A percentile compares a stretch with the other conserved stretches of the same genome.
phyloP scores from a whole-genome alignment of 2,888 invertebrate genomes.

The Phengaris arion region DNA sequence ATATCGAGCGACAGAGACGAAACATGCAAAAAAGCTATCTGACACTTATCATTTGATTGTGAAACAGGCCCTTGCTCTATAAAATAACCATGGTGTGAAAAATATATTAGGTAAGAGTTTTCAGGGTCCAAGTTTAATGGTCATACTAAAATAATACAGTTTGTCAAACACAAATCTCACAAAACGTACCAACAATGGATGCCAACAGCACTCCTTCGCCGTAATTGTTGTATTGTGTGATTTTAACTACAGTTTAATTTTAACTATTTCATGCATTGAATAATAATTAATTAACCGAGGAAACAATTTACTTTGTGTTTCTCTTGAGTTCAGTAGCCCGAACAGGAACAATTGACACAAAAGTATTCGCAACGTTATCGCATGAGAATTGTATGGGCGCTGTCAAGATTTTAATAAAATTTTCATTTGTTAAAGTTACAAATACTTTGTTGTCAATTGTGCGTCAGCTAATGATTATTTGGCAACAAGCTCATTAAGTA shows the following conservation, averaged over 20 bases:
- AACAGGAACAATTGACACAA: too few relatives aligned
- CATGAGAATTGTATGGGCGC: too few relatives aligned
- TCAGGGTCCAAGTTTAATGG: not conserved
- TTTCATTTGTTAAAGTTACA: too few relatives aligned
- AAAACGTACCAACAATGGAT: constrained; percentile 8
- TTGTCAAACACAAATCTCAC: constrained; percentile 10
- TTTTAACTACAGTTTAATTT: constrained; percentile 21
- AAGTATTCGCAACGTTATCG: too few relatives aligned
- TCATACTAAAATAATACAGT: constrained; percentile 19
- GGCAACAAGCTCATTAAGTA: too few relatives aligned
- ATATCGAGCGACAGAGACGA: too few relatives aligned
- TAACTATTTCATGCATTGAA: constrained; percentile 16
- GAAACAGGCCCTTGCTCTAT: too few relatives aligned
- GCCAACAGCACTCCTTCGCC: constrained; percentile 17
- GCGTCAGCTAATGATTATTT: not conserved
- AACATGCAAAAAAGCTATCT: too few relatives aligned
- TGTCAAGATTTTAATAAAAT: too few relatives aligned
- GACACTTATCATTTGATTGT: too few relatives aligned
- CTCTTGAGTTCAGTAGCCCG: not conserved
- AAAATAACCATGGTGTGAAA: not conserved
- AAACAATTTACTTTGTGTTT: constrained; percentile 14
- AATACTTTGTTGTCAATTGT: too few relatives aligned
- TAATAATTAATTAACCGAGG: constrained; percentile 8
- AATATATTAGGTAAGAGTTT: not conserved
- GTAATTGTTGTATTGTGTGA: constrained; percentile 20